Conservation (phyloP, 2,113 vertebrate species). For the Rostratula benghalensis region DNA sequence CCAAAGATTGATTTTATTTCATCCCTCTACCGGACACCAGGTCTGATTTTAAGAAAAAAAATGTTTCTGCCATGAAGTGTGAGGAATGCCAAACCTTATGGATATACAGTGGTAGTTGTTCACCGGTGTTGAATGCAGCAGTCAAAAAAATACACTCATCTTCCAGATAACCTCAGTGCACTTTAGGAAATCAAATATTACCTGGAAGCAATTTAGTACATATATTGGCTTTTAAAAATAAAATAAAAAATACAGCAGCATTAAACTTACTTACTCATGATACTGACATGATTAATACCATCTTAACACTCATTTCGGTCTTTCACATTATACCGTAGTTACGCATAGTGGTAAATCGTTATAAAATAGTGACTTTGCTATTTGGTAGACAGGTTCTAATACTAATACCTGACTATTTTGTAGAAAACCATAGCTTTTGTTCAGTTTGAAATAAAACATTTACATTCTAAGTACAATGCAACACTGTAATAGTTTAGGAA, state of each 20-base stretch:
- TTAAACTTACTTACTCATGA: slow-evolving; percentile 80
- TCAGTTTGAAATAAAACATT: slow-evolving; percentile 66
- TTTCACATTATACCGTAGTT: slow-evolving; percentile 81
- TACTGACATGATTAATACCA: slow-evolving; percentile 77
- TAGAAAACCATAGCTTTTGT: slow-evolving; percentile 68
- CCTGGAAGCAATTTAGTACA: slow-evolving; percentile 87
- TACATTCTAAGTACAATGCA: slow-evolving; percentile 68
- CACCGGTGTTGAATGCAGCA: slow-evolving; percentile 66
- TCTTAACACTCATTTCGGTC: slow-evolving; percentile 71
- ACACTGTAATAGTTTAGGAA: slow-evolving; percentile 70
- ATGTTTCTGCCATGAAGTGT: slow-evolving; percentile 57
- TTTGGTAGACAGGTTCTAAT: slow-evolving; percentile 73
- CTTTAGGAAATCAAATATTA: slow-evolving; percentile 85
- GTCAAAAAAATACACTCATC: slow-evolving; percentile 69
- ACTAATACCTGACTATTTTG: slow-evolving; percentile 70
- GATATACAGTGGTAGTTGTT: slow-evolving; percentile 63
- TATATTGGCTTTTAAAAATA: slow-evolving; percentile 80
- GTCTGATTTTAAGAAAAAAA: slow-evolving; percentile 12
- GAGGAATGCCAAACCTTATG: slow-evolving; percentile 57
- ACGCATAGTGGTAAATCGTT: slow-evolving; percentile 74
- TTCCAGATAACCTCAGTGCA: slow-evolving; percentile 86
- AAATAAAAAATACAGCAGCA: slow-evolving; percentile 83
- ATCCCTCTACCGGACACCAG: slow-evolving; percentile 51
- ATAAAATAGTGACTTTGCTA: slow-evolving; percentile 76
- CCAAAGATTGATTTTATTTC: slow-evolving; percentile 34